Base-by-base conservation (phyloP, 1,140 invertebrate genomes). In the Physella acuta region DNA sequence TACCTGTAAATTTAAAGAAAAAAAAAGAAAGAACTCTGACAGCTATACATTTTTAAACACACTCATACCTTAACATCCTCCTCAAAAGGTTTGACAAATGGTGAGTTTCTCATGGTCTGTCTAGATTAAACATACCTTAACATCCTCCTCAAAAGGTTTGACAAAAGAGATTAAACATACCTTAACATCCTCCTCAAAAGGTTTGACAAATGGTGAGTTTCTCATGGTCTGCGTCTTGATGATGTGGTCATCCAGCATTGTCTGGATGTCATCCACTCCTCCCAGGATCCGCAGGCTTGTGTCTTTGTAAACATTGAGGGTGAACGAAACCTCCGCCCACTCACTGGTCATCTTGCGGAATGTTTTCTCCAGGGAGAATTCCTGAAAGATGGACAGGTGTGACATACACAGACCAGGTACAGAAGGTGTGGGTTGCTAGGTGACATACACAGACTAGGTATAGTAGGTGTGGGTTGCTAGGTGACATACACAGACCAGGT, bases 31-130 rank as follows among this genome's bases (percentile, higher is more conserved):
- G n/a, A n/a, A n/a, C n/a, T n/a, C n/a, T n/a, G n/a, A n/a, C n/a
- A n/a, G n/a, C n/a, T n/a, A n/a, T n/a, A n/a, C n/a, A n/a, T n/a
- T n/a, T n/a, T n/a, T n/a, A n/a, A n/a, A n/a, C n/a, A n/a, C n/a
- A n/a, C n/a, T n/a, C n/a, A n/a, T 58, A 81, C 83, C 78, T 76
- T 84, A 58, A 85, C 84, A 84, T 94, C 90, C 52, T 86, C 81
- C 84, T 85, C 82, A 72, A 85, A 85, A 14, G 85, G 84, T 75
- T 83, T 84, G 53, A 85, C 81, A 73, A 85, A 85, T 20, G 84
- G 84, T 34, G 84, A 85, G 17, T 84, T 84, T 39, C 83, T 75
- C 80, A 86, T 86, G 16, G 85, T 85, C 71, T 85, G 80, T n/a
- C n/a, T n/a, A n/a, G n/a, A n/a, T n/a, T n/a, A n/a, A n/a, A n/a